Percentiles rank a stretch among this genome's conserved stretches.
phyloP scores from a whole-genome alignment of 2,113 vertebrate species.

The Fukomys damarensis region DNA sequence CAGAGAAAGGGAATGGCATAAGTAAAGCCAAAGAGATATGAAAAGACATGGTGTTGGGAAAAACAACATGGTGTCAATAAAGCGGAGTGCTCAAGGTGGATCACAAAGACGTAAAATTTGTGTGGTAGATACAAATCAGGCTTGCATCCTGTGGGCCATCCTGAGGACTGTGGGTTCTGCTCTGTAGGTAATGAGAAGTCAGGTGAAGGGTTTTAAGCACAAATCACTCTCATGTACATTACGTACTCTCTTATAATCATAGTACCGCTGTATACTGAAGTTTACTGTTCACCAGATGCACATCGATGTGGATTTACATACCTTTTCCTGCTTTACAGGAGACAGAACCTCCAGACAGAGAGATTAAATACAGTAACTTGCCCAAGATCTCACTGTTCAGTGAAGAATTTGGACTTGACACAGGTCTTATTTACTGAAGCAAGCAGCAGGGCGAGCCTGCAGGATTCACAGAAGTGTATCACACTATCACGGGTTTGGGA shows the following conservation, averaged over 20 bases:
- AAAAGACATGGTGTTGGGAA: not conserved
- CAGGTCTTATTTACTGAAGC: not conserved
- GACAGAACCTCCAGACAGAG: not conserved
- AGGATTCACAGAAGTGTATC: not conserved
- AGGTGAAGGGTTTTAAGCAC: not conserved
- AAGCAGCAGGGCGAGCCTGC: not conserved
- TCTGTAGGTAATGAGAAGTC: not conserved
- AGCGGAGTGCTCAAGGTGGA: not conserved
- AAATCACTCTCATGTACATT: not conserved
- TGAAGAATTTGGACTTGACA: not conserved
- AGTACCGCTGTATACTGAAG: not conserved
- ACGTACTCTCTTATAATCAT: not conserved
- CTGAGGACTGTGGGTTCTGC: not conserved
- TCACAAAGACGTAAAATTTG: not conserved
- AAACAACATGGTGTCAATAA: not conserved
- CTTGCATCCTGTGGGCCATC: not conserved
- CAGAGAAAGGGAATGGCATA: not conserved
- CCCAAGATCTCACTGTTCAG: not conserved
- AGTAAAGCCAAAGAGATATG: not conserved
- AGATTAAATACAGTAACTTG: not conserved
- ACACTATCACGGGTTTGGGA: not conserved
- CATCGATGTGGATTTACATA: not conserved
- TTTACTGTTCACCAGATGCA: not conserved
- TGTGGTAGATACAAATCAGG: not conserved
- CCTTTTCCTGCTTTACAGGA: not conserved